Percentiles rank a stretch among this genome's conserved stretches.
Evolutionary conservation across 2,113 vertebrate species (phyloP).

Genomic region (Ibidorhyncha struthersii): DNA sequence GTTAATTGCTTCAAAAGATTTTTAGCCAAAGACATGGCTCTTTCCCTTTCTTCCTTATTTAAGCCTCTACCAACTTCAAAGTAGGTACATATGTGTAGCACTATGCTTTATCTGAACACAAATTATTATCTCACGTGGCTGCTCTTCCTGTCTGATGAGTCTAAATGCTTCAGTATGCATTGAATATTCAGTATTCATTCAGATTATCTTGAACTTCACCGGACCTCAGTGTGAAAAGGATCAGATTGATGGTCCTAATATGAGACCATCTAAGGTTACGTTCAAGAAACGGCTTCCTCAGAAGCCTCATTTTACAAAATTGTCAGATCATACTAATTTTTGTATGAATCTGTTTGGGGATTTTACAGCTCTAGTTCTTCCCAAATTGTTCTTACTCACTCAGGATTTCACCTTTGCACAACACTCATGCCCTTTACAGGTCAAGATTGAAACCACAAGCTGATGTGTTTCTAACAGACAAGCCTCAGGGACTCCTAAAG

Average conservation of each 20-base stretch:
- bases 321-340: neutral
- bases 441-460: neutral
- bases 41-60: neutral
- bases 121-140: accelerated
- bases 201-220: neutral
- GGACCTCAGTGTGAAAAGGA: neutral
- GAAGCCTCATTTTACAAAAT: neutral
- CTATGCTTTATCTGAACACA: neutral
- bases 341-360: accelerated
- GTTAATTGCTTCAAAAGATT: neutral
- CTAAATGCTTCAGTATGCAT: accelerated
- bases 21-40: neutral
- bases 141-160: neutral
- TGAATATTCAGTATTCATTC: neutral
- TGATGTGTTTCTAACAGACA: neutral
- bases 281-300: neutral
- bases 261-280: neutral
- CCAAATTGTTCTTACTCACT: neutral
- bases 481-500: neutral
- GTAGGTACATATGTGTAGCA: accelerated
- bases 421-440: neutral
- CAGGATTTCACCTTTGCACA: neutral
- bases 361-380: neutral
- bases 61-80: neutral
- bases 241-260: neutral